These are phyloP conservation scores for Boleophthalmus pectinirostris DNA, from an alignment of 2,113 vertebrate species.

Conservation along the genomic window DNA sequence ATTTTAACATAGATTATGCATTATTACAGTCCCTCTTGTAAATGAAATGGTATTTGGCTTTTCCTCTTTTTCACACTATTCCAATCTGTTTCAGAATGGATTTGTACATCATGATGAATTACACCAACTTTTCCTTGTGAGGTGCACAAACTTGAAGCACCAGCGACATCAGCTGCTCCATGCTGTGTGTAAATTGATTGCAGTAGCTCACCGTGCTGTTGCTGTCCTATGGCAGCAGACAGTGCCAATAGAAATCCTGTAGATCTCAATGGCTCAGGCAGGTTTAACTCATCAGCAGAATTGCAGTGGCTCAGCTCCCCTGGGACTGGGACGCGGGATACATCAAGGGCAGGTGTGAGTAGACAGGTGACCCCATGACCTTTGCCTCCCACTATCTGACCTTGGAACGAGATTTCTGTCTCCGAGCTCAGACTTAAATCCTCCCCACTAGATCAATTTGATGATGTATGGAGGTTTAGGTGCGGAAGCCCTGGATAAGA, in stretches of 20 bases:
- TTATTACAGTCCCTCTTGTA: neutral
- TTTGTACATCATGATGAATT: slow-evolving; percentile 60
- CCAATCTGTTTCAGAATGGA: neutral
- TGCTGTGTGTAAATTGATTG: slow-evolving; percentile 61
- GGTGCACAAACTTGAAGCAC: slow-evolving; percentile 47
- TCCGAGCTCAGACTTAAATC: slow-evolving; percentile 51
- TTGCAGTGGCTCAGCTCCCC: slow-evolving; percentile 38
- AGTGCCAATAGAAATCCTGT: slow-evolving; percentile 61
- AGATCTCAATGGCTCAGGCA: slow-evolving; percentile 66
- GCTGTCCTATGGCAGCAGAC: slow-evolving; percentile 62
- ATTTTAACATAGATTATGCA: neutral
- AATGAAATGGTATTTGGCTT: neutral
- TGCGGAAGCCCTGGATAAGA: slow-evolving; percentile 44
- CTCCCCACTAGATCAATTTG: slow-evolving; percentile 63
- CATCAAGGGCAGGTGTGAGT: slow-evolving; percentile 67
- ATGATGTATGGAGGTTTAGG: slow-evolving; percentile 67
- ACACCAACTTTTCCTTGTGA: slow-evolving; percentile 31
- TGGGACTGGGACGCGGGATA: slow-evolving; percentile 37
- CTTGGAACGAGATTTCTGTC: slow-evolving; percentile 62
- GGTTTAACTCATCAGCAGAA: slow-evolving; percentile 75
- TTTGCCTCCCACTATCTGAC: slow-evolving; percentile 56
- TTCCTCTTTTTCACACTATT: neutral
- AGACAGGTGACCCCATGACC: slow-evolving; percentile 61
- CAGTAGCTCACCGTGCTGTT: slow-evolving; percentile 50
- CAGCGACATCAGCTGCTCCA: slow-evolving; percentile 52